A percentile compares a stretch with the other conserved stretches of the same genome.
phyloP scores from a whole-genome alignment of 2,888 invertebrate species.

The Lapara coniferarum region DNA sequence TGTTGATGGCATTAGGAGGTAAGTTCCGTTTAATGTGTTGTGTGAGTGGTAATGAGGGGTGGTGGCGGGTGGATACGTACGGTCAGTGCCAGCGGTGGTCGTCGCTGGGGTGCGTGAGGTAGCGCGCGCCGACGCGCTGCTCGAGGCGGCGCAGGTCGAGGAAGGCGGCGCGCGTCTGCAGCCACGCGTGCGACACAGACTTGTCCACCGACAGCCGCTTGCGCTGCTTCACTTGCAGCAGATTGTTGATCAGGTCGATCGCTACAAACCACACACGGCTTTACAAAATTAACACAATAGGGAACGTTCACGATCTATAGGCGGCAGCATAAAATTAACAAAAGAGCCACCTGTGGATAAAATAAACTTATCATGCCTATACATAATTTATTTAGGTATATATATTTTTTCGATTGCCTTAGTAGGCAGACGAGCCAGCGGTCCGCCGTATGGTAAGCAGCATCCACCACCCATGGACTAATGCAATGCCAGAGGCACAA shows the following conservation, averaged over 20 bases:
- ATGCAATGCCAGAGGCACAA: too few relatives aligned
- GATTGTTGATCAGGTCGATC: conserved; percentile 98
- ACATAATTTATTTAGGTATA: too few relatives aligned
- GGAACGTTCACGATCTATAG: too few relatives aligned
- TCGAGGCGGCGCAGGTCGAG: conserved; percentile 95
- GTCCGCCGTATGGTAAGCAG: too few relatives aligned
- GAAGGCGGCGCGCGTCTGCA: conserved; percentile 98
- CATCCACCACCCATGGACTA: too few relatives aligned
- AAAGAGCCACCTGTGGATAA: too few relatives aligned
- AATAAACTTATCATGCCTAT: too few relatives aligned
- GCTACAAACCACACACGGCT: conserved; percentile 85
- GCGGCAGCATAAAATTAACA: too few relatives aligned
- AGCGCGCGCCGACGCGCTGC: conserved; percentile 64
- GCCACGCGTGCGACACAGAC: conserved; percentile 96
- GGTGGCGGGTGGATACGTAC: conserved; percentile 71
- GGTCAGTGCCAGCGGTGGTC: conserved; percentile 61
- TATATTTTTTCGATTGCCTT: too few relatives aligned
- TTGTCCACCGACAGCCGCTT: conserved; percentile 98
- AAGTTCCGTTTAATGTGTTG: conserved; percentile 24
- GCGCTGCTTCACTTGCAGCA: conserved; percentile 97
- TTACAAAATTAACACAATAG: too few relatives aligned
- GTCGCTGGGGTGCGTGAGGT: conserved; percentile 75
- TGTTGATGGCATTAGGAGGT: too few relatives aligned
- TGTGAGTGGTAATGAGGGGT: conserved; percentile 42
- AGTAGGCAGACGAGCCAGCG: too few relatives aligned